These are phyloP conservation scores for Pomacea canaliculata DNA, from an alignment of 2,888 invertebrate genomes.

Conservation along the genomic window DNA sequence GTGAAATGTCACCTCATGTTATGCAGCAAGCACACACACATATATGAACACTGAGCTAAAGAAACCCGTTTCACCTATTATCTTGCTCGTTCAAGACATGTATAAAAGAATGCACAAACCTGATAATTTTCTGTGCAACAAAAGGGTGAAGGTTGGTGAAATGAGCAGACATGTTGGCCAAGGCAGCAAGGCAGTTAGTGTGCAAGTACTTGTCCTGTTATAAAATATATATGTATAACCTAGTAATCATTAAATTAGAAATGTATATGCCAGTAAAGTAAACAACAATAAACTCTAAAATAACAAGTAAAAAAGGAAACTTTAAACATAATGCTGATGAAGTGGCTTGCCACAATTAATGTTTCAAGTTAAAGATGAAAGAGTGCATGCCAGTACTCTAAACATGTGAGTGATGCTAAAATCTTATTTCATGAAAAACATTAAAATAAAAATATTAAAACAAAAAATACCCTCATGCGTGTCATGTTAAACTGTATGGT, in stretches of 20 bases:
- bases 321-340: too few species aligned
- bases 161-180: constrained; percentile 96
- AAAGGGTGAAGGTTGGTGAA: constrained; percentile 94
- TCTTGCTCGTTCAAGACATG: too few species aligned
- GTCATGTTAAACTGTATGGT: constrained; percentile 98
- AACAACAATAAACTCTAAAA: too few species aligned
- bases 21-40: too few species aligned
- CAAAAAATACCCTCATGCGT: constrained; percentile 81
- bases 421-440: too few species aligned
- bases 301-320: background rate
- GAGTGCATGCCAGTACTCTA: too few species aligned
- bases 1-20: too few species aligned
- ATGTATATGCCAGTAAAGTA: background rate
- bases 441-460: background rate
- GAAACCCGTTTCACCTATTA: too few species aligned
- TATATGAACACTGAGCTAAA: too few species aligned
- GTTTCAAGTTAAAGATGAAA: too few species aligned
- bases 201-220: constrained; percentile 92
- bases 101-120: constrained; percentile 53
- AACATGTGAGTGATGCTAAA: too few species aligned
- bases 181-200: constrained; percentile 96
- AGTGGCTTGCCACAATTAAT: too few species aligned
- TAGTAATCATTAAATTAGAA: background rate
- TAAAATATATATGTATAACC: constrained; percentile 23
- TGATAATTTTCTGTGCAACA: constrained; percentile 91